These are phyloP conservation scores for Drosophila paulistorum DNA, from an alignment of 1,140 invertebrate species.

Conservation along the genomic window DNA sequence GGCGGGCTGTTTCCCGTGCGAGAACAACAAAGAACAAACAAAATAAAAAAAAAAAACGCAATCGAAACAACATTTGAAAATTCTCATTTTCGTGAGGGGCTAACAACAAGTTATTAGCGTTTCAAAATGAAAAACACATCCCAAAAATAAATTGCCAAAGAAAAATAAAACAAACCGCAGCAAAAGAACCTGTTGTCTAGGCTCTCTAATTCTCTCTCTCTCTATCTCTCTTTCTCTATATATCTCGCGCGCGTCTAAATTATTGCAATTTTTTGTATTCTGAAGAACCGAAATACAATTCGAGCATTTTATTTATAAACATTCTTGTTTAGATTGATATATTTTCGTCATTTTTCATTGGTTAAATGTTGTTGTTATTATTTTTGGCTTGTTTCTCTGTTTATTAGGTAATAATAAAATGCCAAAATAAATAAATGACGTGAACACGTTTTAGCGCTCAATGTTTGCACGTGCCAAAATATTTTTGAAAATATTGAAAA, in stretches of 20 bases:
- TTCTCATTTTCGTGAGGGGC: constrained; percentile 38
- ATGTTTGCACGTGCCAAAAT: constrained; percentile 35
- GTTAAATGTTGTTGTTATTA: constrained; percentile 30
- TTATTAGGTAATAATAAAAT: constrained; percentile 57
- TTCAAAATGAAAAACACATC: constrained; percentile 59
- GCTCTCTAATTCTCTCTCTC: constrained; percentile 11
- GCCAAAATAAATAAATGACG: constrained; percentile 59
- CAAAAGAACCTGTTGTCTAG: constrained; percentile 24
- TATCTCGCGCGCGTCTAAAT: constrained; percentile 44
- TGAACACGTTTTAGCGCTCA: constrained; percentile 3
- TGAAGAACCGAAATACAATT: constrained; percentile 56
- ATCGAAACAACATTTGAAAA: constrained; percentile 49
- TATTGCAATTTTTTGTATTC: constrained; percentile 33
- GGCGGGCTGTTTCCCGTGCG: constrained; percentile 49
- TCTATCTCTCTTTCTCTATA: neutral
- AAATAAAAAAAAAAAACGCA: constrained; percentile 38
- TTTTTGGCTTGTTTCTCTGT: constrained; percentile 27
- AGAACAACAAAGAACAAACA: constrained; percentile 40
- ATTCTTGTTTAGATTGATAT: constrained; percentile 70
- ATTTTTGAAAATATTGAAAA: neutral
- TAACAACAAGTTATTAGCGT: constrained; percentile 73
- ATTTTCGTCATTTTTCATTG: constrained; percentile 62
- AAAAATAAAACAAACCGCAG: constrained; percentile 16
- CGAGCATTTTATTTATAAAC: constrained; percentile 75
- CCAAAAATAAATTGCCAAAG: constrained; percentile 68